Evolutionary conservation across 2,888 invertebrate genomes (phyloP), one percentile per base, ranked within the genome.

Genomic region (Epistrophella euchroma): DNA sequence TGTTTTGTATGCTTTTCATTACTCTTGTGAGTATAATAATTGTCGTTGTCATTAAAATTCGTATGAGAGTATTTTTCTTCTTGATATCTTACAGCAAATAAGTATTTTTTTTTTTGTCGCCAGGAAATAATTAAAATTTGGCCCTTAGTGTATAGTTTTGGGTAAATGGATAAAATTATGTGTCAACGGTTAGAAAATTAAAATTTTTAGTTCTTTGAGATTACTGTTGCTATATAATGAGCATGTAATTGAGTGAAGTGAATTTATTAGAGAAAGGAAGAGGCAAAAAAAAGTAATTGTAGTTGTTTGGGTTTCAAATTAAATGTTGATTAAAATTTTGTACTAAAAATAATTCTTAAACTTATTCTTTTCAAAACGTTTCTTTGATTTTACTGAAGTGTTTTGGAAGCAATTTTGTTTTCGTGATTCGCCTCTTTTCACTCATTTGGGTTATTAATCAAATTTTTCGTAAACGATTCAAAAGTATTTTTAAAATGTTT

Each of bases 101-200:
- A 43, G 25, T 0, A 37, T 22, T 13, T 58, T 35, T 60, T 60
- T 22, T 7, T 45, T 0, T 7, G 6, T 58, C 55, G 56, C 62
- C 28, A 68, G 85, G 80, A 80, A 71, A 74, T 85, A 85, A 85
- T 85, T 80, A 85, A 85, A 85, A 76, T 75, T 35, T 71, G 79
- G 52, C 68, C 68, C 50, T 50, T 68, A 22, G 68, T 32, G 68
- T 25, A 7, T 37, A 37, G 40, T 52, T 68, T 64, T 45, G 66
- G 58, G 56, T 60, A 73, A 77, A 82, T 77, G 60, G 28, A 76
- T 73, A 28, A 50, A 66, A 82, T 82, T 77, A 77, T 73, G 66
- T 82, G 82, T 55, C 77, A 82, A 82, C 68, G 82, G 77, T 45
- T 28, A 60, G 55, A 64, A 47, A 82, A 58, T 35, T 47, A 17